phyloP scores from a whole-genome alignment of 2,888 invertebrate species.

The Mesochorus sp. region DNA sequence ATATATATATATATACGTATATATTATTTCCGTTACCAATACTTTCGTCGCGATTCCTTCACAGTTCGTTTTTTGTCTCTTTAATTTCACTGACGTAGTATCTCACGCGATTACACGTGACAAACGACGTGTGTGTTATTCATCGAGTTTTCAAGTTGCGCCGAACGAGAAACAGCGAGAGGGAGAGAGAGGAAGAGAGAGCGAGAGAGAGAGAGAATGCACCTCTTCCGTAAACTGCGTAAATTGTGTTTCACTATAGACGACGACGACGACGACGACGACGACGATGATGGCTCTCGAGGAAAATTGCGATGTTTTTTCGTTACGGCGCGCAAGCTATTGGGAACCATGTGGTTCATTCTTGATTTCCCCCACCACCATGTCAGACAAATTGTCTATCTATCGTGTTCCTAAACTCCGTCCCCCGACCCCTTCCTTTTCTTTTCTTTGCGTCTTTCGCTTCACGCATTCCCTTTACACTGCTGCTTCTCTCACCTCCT shows the following conservation, averaged over 20 bases:
- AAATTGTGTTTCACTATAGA: constrained; percentile 57
- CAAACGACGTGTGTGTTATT: constrained; percentile 42
- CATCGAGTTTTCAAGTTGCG: background rate
- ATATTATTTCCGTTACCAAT: background rate
- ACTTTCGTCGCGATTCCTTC: background rate
- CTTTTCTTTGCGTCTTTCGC: background rate
- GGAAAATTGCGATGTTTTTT: constrained; percentile 65
- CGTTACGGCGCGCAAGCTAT: constrained; percentile 56
- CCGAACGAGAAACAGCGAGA: background rate
- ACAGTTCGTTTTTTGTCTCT: constrained; percentile 1
- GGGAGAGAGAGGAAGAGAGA: background rate
- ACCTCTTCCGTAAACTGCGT: constrained; percentile 67
- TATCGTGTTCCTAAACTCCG: background rate
- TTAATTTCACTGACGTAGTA: constrained; percentile 57
- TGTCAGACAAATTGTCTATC: constrained; percentile 29
- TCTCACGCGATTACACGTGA: constrained; percentile 63
- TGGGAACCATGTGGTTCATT: constrained; percentile 69
- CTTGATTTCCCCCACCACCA: constrained; percentile 62
- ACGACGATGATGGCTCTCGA: constrained; percentile 27
- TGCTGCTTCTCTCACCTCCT: background rate
- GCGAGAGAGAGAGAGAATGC: too few species aligned
- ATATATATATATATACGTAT: background rate
- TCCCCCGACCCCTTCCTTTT: background rate
- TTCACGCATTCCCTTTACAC: background rate
- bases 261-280: too few species aligned